Evolutionary conservation across 2,113 vertebrate species (phyloP).

Genomic region (Echinops telfairi): DNA sequence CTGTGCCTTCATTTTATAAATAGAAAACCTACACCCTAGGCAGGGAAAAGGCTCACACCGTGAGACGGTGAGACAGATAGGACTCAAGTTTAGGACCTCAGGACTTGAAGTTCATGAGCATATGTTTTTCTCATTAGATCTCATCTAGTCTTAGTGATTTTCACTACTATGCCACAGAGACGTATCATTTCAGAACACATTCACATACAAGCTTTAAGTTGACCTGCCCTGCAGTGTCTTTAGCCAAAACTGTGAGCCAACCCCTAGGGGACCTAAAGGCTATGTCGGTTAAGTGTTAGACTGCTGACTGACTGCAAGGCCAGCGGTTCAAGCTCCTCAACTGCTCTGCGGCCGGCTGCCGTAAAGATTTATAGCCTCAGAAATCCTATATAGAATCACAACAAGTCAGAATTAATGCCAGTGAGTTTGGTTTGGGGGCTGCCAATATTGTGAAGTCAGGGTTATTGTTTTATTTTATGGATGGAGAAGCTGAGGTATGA

Average conservation of each 20-base stretch:
- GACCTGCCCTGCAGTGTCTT: neutral
- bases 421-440: no score
- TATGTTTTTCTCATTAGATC: neutral
- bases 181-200: neutral
- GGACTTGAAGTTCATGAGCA: neutral
- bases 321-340: no score
- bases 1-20: neutral
- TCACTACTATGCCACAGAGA: neutral
- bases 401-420: no score
- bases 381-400: no score
- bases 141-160: neutral
- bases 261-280: no score
- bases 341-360: no score
- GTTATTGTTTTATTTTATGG: neutral
- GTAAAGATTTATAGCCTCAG: no score
- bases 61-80: accelerated
- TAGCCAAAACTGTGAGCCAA: no score
- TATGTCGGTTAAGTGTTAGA: no score
- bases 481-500: neutral
- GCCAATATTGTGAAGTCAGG: neutral
- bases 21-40: neutral
- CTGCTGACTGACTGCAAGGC: no score
- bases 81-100: neutral
- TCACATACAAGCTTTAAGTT: neutral
- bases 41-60: neutral